These are phyloP conservation scores for Motacilla tschutschensis DNA, from an alignment of 2,113 vertebrate genomes.

Conservation along the genomic window DNA sequence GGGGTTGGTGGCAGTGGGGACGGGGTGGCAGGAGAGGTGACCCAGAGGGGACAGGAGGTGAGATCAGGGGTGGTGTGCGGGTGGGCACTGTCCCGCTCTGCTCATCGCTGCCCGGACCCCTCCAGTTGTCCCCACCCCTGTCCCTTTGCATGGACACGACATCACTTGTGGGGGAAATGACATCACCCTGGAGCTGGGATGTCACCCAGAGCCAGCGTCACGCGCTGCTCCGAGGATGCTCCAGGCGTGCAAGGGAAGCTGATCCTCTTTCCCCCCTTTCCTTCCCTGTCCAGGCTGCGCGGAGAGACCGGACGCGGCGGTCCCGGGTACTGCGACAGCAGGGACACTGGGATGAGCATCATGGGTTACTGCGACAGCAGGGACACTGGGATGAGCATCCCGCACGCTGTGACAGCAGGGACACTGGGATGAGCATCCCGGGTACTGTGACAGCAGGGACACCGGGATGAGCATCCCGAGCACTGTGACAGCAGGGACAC, in stretches of 20 bases:
- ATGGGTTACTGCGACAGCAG: rapidly evolving
- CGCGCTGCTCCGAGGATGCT: background rate
- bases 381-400: background rate
- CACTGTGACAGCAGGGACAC: background rate
- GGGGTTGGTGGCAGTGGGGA: background rate
- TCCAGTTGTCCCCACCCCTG: background rate
- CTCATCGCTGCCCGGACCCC: background rate
- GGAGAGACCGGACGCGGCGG: rapidly evolving
- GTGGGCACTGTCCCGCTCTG: background rate
- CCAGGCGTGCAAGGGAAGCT: background rate
- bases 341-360: too few relatives aligned
- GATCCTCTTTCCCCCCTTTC: background rate
- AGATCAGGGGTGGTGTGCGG: rapidly evolving
- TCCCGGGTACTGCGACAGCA: background rate
- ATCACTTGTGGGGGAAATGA: background rate
- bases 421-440: background rate
- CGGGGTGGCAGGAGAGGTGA: background rate
- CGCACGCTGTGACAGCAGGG: rapidly evolving
- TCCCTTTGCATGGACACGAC: background rate
- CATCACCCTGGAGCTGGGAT: background rate
- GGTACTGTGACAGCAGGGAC: background rate
- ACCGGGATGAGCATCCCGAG: background rate
- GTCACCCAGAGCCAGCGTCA: background rate
- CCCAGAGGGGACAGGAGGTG: background rate
- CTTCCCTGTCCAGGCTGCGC: background rate